These are phyloP conservation scores for Urophycis tenuis DNA, from an alignment of 2,797 vertebrate species.

Conservation along the genomic window DNA sequence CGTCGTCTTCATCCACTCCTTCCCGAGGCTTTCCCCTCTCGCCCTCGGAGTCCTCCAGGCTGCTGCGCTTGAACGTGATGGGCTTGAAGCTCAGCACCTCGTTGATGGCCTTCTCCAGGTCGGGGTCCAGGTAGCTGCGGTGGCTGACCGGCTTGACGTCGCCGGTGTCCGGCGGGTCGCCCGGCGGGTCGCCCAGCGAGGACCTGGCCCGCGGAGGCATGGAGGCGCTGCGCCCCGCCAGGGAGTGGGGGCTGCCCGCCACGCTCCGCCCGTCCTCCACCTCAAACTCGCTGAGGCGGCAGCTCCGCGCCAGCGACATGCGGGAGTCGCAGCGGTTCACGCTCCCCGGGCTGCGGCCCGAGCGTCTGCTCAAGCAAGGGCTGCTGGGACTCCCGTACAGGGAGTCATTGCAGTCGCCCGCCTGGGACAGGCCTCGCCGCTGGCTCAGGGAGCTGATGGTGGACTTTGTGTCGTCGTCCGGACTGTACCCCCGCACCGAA, in stretches of 20 bases:
- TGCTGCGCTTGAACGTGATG: conserved; percentile 78
- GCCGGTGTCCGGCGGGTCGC: conserved; percentile 43
- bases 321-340: no score
- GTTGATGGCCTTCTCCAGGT: conserved; percentile 91
- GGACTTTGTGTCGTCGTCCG: conserved; percentile 76
- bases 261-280: conserved; percentile 68
- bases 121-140: conserved; percentile 88
- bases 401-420: no score
- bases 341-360: no score
- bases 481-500: conserved; percentile 54
- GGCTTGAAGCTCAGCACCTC: conserved; percentile 95
- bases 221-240: conserved; percentile 79
- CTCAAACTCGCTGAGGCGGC: conserved; percentile 76
- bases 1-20: conserved; percentile 24
- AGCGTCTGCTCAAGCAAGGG: no score
- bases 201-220: conserved; percentile 74
- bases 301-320: conserved; percentile 65
- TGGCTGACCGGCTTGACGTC: conserved; percentile 69
- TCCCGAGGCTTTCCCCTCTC: conserved; percentile 60
- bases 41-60: conserved; percentile 79
- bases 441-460: conserved; percentile 74
- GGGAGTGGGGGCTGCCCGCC: conserved; percentile 73
- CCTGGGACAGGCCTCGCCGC: no score
- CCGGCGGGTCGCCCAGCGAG: conserved; percentile 55
- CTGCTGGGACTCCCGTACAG: no score